These are phyloP conservation scores for Peromyscus melanophrys DNA, from an alignment of 2,797 vertebrate species.

Conservation along the genomic window DNA sequence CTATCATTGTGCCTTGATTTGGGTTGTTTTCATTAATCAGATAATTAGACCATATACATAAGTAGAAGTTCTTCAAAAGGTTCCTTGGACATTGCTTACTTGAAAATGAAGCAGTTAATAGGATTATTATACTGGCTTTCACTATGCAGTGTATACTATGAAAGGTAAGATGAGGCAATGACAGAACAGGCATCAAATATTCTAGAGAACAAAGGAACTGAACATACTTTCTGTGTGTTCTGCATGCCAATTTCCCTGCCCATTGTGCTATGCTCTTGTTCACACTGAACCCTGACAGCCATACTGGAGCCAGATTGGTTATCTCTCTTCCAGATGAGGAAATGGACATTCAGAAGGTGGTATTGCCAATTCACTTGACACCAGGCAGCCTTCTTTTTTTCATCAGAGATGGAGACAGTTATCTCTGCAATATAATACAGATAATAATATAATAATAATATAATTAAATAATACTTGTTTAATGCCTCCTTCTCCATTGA, in stretches of 20 bases:
- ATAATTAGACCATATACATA: background rate
- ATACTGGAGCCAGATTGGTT: background rate
- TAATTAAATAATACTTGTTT: background rate
- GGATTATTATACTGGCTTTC: background rate
- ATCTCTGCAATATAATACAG: background rate
- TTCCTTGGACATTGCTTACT: background rate
- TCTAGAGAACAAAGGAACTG: background rate
- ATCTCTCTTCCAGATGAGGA: conserved; percentile 26
- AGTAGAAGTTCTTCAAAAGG: background rate
- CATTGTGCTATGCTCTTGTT: background rate
- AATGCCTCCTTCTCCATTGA: background rate
- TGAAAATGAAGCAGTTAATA: background rate
- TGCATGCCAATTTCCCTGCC: background rate
- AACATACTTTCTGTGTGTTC: background rate
- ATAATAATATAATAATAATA: too few species aligned
- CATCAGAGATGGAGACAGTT: background rate
- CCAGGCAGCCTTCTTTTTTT: background rate
- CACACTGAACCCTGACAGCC: background rate
- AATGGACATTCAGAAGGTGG: conserved; percentile 11
- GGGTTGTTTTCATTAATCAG: background rate
- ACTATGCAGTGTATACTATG: background rate
- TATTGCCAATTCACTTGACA: background rate
- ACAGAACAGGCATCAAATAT: background rate
- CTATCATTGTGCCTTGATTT: background rate
- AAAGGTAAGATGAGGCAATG: background rate